Evolutionary conservation across 2,113 vertebrate species (phyloP).

Genomic region (Corynorhinus townsendii): DNA sequence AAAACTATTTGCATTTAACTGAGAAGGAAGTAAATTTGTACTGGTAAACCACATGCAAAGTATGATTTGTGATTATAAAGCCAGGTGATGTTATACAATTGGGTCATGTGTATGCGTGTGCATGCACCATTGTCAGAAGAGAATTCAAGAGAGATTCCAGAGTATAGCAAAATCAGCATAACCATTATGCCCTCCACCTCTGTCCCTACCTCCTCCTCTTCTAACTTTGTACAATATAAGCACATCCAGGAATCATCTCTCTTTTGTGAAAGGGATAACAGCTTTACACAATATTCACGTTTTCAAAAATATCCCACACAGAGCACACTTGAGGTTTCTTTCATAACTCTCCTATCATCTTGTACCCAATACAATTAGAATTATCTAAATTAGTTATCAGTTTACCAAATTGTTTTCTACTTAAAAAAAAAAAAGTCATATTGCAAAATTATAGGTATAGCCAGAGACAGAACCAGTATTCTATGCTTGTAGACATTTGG

Average conservation of each 20-base stretch:
- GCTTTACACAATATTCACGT: conserved; percentile 64
- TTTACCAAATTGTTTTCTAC: conserved; percentile 81
- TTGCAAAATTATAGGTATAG: conserved; percentile 84
- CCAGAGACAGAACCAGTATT: conserved; percentile 78
- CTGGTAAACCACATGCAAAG: background rate
- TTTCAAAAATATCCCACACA: conserved; percentile 62
- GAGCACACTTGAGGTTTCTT: conserved; percentile 74
- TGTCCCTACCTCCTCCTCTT: background rate
- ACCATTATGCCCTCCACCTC: background rate
- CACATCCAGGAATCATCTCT: conserved; percentile 28
- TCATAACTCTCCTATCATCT: conserved; percentile 82
- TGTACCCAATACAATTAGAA: conserved; percentile 82
- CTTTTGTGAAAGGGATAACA: conserved; percentile 39
- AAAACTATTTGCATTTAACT: conserved; percentile 8
- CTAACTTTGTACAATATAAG: conserved; percentile 27
- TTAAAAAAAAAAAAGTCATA: conserved; percentile 74
- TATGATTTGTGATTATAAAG: background rate
- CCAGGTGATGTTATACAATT: background rate
- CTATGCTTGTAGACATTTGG: conserved; percentile 81
- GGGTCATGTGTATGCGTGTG: background rate
- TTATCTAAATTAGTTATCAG: conserved; percentile 88
- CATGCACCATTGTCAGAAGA: background rate
- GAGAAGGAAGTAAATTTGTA: conserved; percentile 9
- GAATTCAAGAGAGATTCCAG: background rate
- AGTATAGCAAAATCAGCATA: background rate